These are phyloP conservation scores for Myripristis murdjan DNA, from an alignment of 2,797 vertebrate species.

Conservation along the genomic window DNA sequence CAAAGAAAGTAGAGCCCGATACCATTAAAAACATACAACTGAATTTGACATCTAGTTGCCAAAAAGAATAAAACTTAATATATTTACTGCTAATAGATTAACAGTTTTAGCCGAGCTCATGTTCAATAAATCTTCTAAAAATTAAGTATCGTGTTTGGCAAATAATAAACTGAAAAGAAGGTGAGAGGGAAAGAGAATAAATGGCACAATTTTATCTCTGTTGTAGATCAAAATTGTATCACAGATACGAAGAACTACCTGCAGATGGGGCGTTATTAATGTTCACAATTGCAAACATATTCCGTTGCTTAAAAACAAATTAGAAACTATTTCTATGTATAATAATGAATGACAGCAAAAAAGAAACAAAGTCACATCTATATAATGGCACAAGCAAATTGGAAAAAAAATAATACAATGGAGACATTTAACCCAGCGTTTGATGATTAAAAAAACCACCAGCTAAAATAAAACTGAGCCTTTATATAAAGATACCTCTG, in stretches of 20 bases:
- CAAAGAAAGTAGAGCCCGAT: conserved; percentile 38
- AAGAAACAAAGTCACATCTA: conserved; percentile 78
- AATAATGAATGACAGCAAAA: conserved; percentile 70
- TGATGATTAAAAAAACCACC: conserved; percentile 67
- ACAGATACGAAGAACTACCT: conserved; percentile 49
- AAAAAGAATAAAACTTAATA: conserved; percentile 66
- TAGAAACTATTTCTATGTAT: conserved; percentile 69
- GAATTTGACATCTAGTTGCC: conserved; percentile 41
- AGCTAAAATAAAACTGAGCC: conserved; percentile 84
- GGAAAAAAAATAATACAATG: conserved; percentile 58
- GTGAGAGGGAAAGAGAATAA: conserved; percentile 40
- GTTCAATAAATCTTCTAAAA: conserved; percentile 60
- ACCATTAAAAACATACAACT: conserved; percentile 59
- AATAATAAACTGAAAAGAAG: conserved; percentile 55
- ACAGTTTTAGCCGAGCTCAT: conserved; percentile 55
- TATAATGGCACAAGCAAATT: conserved; percentile 81
- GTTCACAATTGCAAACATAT: conserved; percentile 77
- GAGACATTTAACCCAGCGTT: conserved; percentile 78
- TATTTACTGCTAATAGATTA: conserved; percentile 56
- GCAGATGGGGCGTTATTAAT: conserved; percentile 37
- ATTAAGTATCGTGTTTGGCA: conserved; percentile 73
- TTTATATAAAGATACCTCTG: conserved; percentile 83
- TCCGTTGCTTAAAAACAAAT: conserved; percentile 74
- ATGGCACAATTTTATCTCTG: conserved; percentile 75
- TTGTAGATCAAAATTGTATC: conserved; percentile 55